A percentile compares a stretch with the other conserved stretches of the same genome.
These are phyloP conservation scores for Willisornis vidua DNA, from an alignment of 2,113 vertebrate species.

Conservation along the genomic window DNA sequence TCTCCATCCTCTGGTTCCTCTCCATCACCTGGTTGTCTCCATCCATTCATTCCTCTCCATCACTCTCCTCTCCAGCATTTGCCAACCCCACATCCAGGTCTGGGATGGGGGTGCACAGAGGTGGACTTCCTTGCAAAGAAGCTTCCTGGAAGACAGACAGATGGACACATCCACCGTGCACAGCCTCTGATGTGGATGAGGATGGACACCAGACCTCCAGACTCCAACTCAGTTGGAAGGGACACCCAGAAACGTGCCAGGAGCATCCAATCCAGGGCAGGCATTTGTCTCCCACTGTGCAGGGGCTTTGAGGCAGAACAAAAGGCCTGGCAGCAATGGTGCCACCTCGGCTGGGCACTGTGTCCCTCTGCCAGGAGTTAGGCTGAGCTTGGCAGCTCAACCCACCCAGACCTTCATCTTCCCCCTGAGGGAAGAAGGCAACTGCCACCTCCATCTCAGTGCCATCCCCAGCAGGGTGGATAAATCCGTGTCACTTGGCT, in stretches of 20 bases:
- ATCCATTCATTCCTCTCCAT: neutral
- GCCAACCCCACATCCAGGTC: neutral
- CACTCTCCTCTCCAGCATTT: neutral
- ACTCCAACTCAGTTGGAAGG: neutral
- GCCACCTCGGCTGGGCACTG: neutral
- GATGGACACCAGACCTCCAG: neutral
- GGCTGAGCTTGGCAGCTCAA: neutral
- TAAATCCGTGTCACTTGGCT: neutral
- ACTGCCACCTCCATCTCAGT: neutral
- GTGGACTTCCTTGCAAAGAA: neutral
- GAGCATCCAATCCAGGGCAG: neutral
- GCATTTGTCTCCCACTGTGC: rapidly evolving
- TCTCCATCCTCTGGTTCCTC: neutral
- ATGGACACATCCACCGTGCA: rapidly evolving
- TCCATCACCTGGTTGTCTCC: neutral
- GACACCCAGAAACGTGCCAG: neutral
- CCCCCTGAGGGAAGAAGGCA: neutral
- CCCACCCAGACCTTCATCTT: neutral
- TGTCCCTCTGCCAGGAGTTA: neutral
- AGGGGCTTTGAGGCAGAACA: neutral
- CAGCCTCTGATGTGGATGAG: neutral
- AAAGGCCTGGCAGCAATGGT: neutral
- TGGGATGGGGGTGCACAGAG: neutral
- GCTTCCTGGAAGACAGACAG: neutral
- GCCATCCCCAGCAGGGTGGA: neutral